Conservation (phyloP, 2,797 vertebrate genomes). For the Odontamblyopus lacepedii region DNA sequence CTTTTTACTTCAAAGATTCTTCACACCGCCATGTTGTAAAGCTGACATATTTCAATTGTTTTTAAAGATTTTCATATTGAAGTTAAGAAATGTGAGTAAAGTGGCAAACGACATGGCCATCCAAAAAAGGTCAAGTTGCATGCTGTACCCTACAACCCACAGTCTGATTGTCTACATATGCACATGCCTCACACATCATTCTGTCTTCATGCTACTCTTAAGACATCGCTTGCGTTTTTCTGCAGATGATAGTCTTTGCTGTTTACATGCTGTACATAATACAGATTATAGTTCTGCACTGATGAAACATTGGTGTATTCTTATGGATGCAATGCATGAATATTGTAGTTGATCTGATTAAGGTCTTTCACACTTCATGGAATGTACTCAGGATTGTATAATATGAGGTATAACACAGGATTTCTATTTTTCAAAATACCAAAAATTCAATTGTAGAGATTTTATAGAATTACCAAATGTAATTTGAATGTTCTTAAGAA, state of each 20-base stretch:
- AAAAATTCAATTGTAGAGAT: conserved; percentile 18
- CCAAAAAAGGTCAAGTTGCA: background rate
- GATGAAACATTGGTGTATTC: conserved; percentile 39
- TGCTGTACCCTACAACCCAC: background rate
- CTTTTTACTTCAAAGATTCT: conserved; percentile 7
- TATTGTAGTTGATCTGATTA: conserved; percentile 55
- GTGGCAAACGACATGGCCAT: background rate
- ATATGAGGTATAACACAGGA: conserved; percentile 19
- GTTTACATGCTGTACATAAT: conserved; percentile 16
- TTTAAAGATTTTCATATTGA: background rate
- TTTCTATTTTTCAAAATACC: conserved; percentile 38
- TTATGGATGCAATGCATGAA: conserved; percentile 72
- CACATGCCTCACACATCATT: background rate
- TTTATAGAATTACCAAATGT: conserved; percentile 6
- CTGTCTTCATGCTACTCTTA: conserved; percentile 30
- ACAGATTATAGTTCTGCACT: conserved; percentile 20
- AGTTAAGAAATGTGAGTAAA: background rate
- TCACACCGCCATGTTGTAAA: background rate
- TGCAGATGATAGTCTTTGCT: conserved; percentile 12
- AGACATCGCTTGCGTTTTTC: conserved; percentile 53
- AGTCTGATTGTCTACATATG: background rate
- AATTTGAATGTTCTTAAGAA: background rate
- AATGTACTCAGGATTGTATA: conserved; percentile 68
- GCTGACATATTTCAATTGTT: background rate
- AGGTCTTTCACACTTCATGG: conserved; percentile 60